Conservation (phyloP, 2,113 vertebrate genomes). For the Nyctibius bracteatus region DNA sequence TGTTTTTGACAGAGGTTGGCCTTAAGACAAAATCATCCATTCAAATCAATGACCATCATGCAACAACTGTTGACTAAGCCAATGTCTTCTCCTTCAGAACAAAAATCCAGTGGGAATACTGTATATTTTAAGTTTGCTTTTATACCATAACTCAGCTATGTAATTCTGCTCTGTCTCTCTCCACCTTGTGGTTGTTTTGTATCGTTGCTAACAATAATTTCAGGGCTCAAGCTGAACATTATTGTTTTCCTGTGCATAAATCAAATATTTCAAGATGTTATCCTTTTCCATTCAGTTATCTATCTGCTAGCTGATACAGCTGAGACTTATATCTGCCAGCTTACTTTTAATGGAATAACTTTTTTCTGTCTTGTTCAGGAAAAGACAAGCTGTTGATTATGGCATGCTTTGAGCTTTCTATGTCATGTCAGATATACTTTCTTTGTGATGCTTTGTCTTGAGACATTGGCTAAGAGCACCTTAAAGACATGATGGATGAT, state of each 20-base stretch:
- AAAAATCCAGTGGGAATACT: not conserved
- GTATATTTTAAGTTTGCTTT: conserved; percentile 5
- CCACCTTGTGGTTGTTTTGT: not conserved
- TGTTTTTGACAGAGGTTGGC: conserved; percentile 54
- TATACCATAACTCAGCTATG: not conserved
- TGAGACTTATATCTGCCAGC: not conserved
- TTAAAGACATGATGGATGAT: not conserved
- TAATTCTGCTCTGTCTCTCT: not conserved
- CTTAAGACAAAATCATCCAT: conserved; percentile 56
- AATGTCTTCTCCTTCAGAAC: conserved; percentile 15
- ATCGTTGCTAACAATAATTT: not conserved
- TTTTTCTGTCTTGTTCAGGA: not conserved
- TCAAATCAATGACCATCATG: conserved; percentile 61
- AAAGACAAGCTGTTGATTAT: not conserved
- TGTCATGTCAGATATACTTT: not conserved
- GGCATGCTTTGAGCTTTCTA: not conserved
- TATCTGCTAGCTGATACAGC: not conserved
- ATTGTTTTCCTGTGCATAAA: not conserved
- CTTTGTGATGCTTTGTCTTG: not conserved
- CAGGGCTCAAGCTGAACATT: not conserved
- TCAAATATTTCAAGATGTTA: not conserved
- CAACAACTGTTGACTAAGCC: conserved; percentile 38
- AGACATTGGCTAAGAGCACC: not conserved
- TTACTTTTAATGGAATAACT: not conserved
- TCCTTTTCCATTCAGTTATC: not conserved